A percentile compares a stretch with the other conserved stretches of the same genome.
These are phyloP conservation scores for Standfussiana lucernea DNA, from an alignment of 2,888 invertebrate genomes.

Conservation along the genomic window DNA sequence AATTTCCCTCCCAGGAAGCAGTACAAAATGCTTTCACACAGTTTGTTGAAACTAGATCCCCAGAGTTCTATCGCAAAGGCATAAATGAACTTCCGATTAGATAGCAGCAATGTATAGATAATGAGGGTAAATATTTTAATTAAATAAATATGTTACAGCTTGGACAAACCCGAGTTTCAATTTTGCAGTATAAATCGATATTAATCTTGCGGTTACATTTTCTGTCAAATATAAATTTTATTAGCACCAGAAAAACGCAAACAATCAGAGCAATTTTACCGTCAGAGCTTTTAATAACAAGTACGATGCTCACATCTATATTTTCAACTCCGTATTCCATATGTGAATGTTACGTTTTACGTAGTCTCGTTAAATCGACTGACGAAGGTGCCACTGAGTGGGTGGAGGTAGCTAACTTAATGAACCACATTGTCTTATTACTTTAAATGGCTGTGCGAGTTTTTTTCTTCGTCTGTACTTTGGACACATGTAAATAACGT, in stretches of 20 bases:
- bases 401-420: constrained; percentile 84
- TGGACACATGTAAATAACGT: constrained; percentile 82
- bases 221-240: not conserved
- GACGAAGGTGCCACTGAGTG: constrained; percentile 77
- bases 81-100: no score
- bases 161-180: no score
- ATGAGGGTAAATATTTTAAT: no score
- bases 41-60: no score
- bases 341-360: constrained; percentile 63
- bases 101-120: no score
- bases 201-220: not conserved
- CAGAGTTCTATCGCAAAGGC: no score
- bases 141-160: no score
- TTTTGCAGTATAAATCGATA: no score
- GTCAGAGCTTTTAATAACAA: constrained; percentile 45
- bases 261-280: not conserved
- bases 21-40: no score
- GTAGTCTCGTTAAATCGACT: constrained; percentile 66
- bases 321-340: constrained; percentile 29
- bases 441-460: constrained; percentile 83
- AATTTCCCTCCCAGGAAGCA: no score
- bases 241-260: not conserved
- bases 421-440: constrained; percentile 89
- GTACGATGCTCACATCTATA: constrained; percentile 15
- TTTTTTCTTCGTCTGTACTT: constrained; percentile 77